A percentile compares a stretch with the other conserved stretches of the same genome.
phyloP scores from a whole-genome alignment of 2,797 vertebrate genomes.

The Urosaurus nigricauda region DNA sequence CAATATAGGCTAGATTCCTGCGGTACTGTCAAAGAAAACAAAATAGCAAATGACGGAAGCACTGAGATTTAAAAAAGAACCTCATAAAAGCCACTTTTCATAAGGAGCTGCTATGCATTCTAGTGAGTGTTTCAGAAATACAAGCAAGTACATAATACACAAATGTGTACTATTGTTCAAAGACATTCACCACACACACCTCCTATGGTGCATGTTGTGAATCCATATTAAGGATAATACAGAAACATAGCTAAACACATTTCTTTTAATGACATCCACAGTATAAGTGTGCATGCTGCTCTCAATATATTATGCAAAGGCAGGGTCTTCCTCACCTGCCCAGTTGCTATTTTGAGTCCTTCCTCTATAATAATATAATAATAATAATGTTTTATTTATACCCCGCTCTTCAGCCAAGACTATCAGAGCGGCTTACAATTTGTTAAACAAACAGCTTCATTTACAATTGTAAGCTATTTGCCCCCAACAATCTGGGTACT shows the following conservation, averaged over 20 bases:
- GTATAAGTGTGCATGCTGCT: not conserved
- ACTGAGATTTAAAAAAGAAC: conserved; percentile 23
- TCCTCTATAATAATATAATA: too few relatives aligned
- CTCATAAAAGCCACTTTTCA: conserved; percentile 40
- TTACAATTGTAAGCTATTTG: too few relatives aligned
- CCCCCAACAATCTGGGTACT: too few relatives aligned
- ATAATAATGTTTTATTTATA: too few relatives aligned
- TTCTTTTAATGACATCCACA: conserved; percentile 3
- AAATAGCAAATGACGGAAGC: conserved; percentile 42
- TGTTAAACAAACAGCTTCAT: too few relatives aligned
- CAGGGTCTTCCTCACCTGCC: accelerated
- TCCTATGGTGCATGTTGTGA: conserved; percentile 6
- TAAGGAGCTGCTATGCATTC: not conserved
- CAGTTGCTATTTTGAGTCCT: conserved; percentile 22
- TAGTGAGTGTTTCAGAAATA: conserved; percentile 32
- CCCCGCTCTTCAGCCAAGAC: too few relatives aligned
- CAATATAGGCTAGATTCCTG: conserved; percentile 36
- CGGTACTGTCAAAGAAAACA: not conserved
- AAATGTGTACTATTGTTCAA: not conserved
- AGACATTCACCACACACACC: not conserved
- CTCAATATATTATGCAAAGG: conserved; percentile 25
- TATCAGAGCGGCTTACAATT: too few relatives aligned
- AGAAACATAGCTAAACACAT: conserved; percentile 39
- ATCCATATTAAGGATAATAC: conserved; percentile 5
- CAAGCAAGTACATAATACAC: not conserved